Evolutionary conservation across 1,140 invertebrate genomes (phyloP).

Genomic region (Brevipalpus yothersi): DNA sequence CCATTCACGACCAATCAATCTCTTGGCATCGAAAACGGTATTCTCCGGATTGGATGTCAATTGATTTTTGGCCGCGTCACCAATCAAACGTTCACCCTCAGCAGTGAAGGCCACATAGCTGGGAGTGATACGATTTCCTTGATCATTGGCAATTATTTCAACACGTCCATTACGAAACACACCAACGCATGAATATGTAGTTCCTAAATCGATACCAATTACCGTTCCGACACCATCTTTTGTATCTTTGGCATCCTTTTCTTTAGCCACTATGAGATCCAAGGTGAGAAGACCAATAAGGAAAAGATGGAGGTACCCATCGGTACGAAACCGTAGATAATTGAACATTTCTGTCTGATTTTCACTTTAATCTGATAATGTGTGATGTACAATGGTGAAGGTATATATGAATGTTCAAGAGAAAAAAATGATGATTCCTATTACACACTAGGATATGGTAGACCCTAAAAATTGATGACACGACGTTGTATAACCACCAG

Average conservation of each 20-base stretch:
- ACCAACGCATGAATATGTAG: constrained; percentile 95
- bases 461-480: no score
- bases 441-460: no score
- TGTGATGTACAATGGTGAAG: no score
- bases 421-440: no score
- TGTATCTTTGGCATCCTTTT: neutral
- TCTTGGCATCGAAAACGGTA: constrained; percentile 12
- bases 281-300: neutral
- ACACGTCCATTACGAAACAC: constrained; percentile 93
- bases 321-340: neutral
- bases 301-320: neutral
- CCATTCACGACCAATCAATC: constrained; percentile 52
- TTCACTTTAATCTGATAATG: no score
- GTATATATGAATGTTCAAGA: no score
- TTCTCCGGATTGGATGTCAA: constrained; percentile 92
- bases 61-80: constrained; percentile 94
- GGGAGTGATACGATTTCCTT: constrained; percentile 91
- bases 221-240: constrained; percentile 28
- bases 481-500: no score
- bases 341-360: no score
- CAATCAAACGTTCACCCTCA: constrained; percentile 83
- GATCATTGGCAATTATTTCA: constrained; percentile 95
- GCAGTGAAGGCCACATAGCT: constrained; percentile 89
- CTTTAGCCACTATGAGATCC: neutral
- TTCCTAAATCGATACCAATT: constrained; percentile 94